Evolutionary conservation across 2,797 vertebrate species (phyloP), one percentile per base, ranked within the genome.

Genomic region (Hirundo rustica): DNA sequence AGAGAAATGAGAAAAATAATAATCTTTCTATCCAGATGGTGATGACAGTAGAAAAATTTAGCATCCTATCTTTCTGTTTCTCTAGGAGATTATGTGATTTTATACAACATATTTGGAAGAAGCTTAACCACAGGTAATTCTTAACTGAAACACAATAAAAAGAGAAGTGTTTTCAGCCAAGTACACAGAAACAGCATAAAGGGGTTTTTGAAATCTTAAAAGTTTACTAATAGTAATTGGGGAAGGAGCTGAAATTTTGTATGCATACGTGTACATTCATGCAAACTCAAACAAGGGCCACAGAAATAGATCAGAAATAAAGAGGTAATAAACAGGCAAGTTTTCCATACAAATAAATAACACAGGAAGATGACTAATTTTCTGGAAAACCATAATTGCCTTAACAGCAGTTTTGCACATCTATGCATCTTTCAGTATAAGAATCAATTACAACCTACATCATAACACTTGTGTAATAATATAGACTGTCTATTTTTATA

Each of bases 391-490:
- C 21, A 3, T 44, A 71, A 45, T 21, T 74, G 11, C 16, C 48
- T 70, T 51, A 79, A 38, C 40, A 70, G 29, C 26, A 66, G 17
- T 55, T 90, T 48, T 62, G 25, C 18, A 44, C 47, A 73, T 40
- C 13, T n/a, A 26, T 2, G 3, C 0, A 0, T 11, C 23, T 68
- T 89, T 81, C 27, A 20, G 10, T 50, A 3, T 25, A 78, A 73
- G 11, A 68, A 60, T 54, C 47, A 38, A 6, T 91, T 72, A 44
- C 71, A 88, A 72, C 7, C 36, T 53, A 9, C 11, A 60, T 9
- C 0, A 0, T 14, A 68, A 40, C 32, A n/a, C 13, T 62, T 73
- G 45, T 0, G 3, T 38, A 61, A 53, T 10, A 11, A 50, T 47
- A 60, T 0, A 74, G 40, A 67, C 23, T 11, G 6, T 23, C 10